Conservation (phyloP, 2,113 vertebrate species). For the Sceloporus tristichus region DNA sequence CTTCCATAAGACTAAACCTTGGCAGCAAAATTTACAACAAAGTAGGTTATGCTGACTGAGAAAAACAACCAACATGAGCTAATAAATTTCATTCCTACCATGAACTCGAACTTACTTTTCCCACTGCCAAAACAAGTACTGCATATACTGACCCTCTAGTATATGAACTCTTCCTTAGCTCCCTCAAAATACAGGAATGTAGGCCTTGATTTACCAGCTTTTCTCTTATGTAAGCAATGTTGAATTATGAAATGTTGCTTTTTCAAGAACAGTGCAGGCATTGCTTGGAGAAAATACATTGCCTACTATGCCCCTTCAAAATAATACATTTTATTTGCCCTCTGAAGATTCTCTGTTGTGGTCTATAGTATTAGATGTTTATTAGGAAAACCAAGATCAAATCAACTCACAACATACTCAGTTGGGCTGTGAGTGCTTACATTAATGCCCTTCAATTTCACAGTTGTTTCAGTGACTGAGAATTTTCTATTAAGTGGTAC, state of each 20-base stretch:
- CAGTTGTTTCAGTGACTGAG: not conserved
- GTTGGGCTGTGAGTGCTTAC: conserved; percentile 3
- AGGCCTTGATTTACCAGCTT: not conserved
- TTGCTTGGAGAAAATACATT: not conserved
- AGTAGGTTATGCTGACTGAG: not conserved
- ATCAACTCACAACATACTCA: conserved; percentile 14
- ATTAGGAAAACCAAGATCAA: conserved; percentile 13
- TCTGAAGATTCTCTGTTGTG: not conserved
- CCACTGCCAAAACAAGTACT: not conserved
- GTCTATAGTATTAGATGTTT: conserved; percentile 25
- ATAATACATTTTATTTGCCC: conserved; percentile 12
- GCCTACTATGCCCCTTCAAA: not conserved
- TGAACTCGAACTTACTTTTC: not conserved
- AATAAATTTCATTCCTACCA: not conserved
- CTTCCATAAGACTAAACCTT: not conserved
- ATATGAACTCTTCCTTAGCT: not conserved
- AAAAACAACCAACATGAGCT: not conserved
- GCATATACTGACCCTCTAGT: no score
- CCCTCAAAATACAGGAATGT: not conserved
- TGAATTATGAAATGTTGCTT: not conserved
- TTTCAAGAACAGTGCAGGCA: not conserved
- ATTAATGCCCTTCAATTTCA: not conserved
- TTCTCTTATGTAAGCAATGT: not conserved
- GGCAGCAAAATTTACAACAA: not conserved
- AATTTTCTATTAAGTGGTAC: not conserved